Base-by-base conservation (phyloP, 2,888 invertebrate genomes). In the Cataglyphis albicans region DNA sequence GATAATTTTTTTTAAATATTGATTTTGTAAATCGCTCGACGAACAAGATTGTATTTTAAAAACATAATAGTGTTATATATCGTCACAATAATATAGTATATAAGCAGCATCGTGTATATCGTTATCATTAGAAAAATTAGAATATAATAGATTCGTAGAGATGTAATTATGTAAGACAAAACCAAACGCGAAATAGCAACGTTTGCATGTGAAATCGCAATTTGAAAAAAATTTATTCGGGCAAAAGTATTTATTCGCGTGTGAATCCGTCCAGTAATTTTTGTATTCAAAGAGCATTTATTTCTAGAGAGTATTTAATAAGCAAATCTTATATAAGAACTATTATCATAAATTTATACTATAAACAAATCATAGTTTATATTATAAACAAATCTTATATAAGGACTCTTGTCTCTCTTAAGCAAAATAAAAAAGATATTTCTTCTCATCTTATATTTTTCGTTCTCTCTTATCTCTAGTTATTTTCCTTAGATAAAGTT, bases 221-320 rank as follows among this genome's bases (percentile, higher is more conserved):
- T 44, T 59, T n/a, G 4, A 7, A 21, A 78, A 44, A 68, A 21
- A 25, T 57, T 29, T 6, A 21, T 70, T 21, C 3, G 57, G 21
- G 57, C 57, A 21, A 48, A 48, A 44, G 10, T 70, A 35, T 78
- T 12, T 32, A 78, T 44, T 35, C n/a, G 35, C 65, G 59, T 32
- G 15, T 32, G 7, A 70, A 80, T 80, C 78, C 78, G 78, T 80
- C 72, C 78, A 70, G n/a, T n/a, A 52, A 7, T 3, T 80, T 76
- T 70, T 80, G 59, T 78, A 78, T 68, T 35, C 18, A 70, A 44
- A 59, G 18, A 52, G 70, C 44, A 18, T 70, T 70, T 32, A 78
- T 70, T 57, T 68, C 7, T 78, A 68, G 32, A 21, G 35, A 68
- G 32, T 68, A 9, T 70, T 70, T 41, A 38, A 59, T 78, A 35